These are phyloP conservation scores for Lathronympha strigana DNA, from an alignment of 2,888 invertebrate species.

Conservation along the genomic window DNA sequence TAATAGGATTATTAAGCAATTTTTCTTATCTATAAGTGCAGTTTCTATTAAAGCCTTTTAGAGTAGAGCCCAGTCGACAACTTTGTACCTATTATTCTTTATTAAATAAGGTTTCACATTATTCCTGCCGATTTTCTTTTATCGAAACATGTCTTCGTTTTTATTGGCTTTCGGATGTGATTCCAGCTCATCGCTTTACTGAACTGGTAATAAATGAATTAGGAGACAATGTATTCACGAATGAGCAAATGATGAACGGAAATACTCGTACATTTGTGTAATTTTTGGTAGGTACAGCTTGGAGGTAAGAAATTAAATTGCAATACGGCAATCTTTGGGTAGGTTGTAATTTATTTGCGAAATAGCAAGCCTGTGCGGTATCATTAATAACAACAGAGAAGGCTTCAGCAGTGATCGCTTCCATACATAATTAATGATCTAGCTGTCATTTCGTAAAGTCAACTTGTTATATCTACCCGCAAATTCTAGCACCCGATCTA, in stretches of 20 bases:
- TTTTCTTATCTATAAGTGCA: conserved; percentile 19
- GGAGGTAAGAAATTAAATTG: background rate
- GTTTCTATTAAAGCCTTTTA: conserved; percentile 32
- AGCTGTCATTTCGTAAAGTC: conserved; percentile 36
- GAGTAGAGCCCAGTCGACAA: background rate
- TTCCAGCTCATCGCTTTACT: background rate
- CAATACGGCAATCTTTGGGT: background rate
- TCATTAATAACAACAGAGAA: conserved; percentile 40
- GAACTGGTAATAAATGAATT: background rate
- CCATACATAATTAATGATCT: conserved; percentile 39
- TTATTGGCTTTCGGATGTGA: background rate
- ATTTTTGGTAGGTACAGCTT: background rate
- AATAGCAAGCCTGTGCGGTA: conserved; percentile 7
- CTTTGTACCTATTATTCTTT: background rate
- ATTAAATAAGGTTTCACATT: conserved; percentile 1
- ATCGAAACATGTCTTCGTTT: background rate
- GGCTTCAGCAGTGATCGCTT: conserved; percentile 23
- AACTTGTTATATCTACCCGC: conserved; percentile 23
- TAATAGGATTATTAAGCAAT: conserved; percentile 23
- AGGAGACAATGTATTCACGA: background rate
- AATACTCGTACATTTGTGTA: too few species aligned
- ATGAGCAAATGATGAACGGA: background rate
- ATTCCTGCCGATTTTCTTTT: background rate
- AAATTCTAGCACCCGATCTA: conserved; percentile 6
- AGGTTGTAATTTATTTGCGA: conserved; percentile 3